These are phyloP conservation scores for Sinocyclocheilus anshuiensis DNA, from an alignment of 2,113 vertebrate genomes.

Conservation along the genomic window DNA sequence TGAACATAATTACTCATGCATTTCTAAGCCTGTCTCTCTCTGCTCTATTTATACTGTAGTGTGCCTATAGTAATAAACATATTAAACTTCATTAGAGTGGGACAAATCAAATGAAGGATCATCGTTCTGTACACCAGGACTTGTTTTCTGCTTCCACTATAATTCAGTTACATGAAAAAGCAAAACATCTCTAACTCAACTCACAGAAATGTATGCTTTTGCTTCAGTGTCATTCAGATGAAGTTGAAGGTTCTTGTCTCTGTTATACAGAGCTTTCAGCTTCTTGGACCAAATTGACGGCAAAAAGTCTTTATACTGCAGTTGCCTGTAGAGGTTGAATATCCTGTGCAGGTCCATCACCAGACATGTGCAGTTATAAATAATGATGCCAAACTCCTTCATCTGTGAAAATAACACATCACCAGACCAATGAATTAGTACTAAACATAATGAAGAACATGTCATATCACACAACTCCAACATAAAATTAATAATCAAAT, in stretches of 20 bases:
- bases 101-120: background rate
- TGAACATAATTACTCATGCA: too few relatives aligned
- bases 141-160: background rate
- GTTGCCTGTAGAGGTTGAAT: slow-evolving; percentile 85
- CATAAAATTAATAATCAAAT: background rate
- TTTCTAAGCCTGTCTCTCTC: too few relatives aligned
- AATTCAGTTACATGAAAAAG: too few relatives aligned
- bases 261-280: slow-evolving; percentile 85
- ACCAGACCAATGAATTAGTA: background rate
- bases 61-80: background rate
- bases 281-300: slow-evolving; percentile 89
- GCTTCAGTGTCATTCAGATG: slow-evolving; percentile 83
- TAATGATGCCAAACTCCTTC: slow-evolving; percentile 91
- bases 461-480: background rate
- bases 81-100: background rate
- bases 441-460: background rate
- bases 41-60: background rate
- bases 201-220: slow-evolving; percentile 88
- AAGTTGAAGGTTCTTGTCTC: slow-evolving; percentile 77
- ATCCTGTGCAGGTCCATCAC: slow-evolving; percentile 92
- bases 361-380: slow-evolving; percentile 95
- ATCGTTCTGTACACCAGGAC: background rate
- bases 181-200: slow-evolving; percentile 58
- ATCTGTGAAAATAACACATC: slow-evolving; percentile 73
- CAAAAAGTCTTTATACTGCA: slow-evolving; percentile 76